Base-by-base conservation (phyloP, 2,113 vertebrate species). In the Malurus melanocephalus region DNA sequence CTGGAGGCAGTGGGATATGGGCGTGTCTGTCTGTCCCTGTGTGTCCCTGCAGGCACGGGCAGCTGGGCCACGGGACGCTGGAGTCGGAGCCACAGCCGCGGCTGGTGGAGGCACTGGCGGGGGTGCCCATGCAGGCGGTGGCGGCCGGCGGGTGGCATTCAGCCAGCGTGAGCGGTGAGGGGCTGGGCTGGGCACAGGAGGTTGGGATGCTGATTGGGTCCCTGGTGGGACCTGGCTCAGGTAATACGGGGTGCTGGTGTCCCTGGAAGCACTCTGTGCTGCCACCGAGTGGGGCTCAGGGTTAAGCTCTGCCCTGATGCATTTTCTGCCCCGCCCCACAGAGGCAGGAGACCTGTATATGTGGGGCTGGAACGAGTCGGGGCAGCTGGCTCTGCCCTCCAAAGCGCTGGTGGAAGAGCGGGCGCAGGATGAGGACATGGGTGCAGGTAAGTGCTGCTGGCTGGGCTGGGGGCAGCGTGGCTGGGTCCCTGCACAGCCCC, bases 291-390 rank as follows among this genome's bases (percentile, higher is more conserved):
- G 19, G 3, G 10, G 27, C 4, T 45, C 7, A 2, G 33, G 26
- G 68, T 64, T 30, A 4, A 45, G 45, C 65, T 28, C 35, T 16
- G n/a, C 33, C n/a, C 33, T 27, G 60, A 12, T 13, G 10, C 0
- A 0, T 26, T 66, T 38, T 4, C 33, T 1, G 15, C 7, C 33
- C 6, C 27, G 13, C 30, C 9, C n/a, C 10, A 0, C 91, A 99
- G 99, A 97, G 53, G 94, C 95, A 1, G 98, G 98, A 28, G 99
- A 99, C 66, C 87, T 99, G 51, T 99, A 99, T 9, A 13, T 98
- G 72, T 99, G 99, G 99, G 99, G 99, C 91, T 99, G 99, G 99
- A 99, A 99, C 13, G 98, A 99, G 69, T 98, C 98, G 0, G 99
- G 99, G 3, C 99, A 99, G 94, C 97, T 99, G 73, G 99, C 98